Base-by-base conservation (phyloP, 2,888 invertebrate genomes). In the Pyrgus malvae region DNA sequence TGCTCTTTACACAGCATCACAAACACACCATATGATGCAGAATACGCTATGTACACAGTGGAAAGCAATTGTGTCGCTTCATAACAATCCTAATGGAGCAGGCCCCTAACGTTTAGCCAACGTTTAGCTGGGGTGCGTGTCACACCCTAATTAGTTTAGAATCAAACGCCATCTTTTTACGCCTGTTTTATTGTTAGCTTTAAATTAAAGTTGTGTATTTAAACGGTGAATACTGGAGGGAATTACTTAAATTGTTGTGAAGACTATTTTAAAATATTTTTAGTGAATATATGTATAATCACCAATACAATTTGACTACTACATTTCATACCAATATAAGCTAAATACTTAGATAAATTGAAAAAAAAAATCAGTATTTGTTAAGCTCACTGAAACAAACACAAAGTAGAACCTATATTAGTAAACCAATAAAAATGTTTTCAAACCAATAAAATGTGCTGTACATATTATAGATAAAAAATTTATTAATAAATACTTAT, bases 141-240 rank as follows among this genome's bases (percentile, higher is more conserved):
- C 80, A 70, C 79, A 75, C 83, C 80, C 80, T 80, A 83, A 85
- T 86, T 84, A 84, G 78, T 79, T 78, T 65, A 73, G 72, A 78
- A 83, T 82, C 79, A 78, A 78, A 80, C 68, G 72, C 73, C 64
- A 71, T 69, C 74, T 80, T 79, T 82, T 82, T 79, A 75, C 73
- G 76, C 76, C 76, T 71, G 70, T 76, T 78, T 76, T 72, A 72
- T 74, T 76, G 75, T 76, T 76, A 72, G 70, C 64, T 73, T 76
- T 79, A 78, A 79, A 80, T 77, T 76, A 74, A 75, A 72, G 66
- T 68, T 68, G 62, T 62, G 38, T 14, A 33, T 48, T 41, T 29
- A n/a, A 9, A 31, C n/a, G 7, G 41, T n/a, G 27, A n/a, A n/a
- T n/a, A n/a, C n/a, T 23, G 2, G 21, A 3, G 23, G 35, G 23